Conservation (phyloP, 2,888 invertebrate species). For the Drosophila merina region DNA sequence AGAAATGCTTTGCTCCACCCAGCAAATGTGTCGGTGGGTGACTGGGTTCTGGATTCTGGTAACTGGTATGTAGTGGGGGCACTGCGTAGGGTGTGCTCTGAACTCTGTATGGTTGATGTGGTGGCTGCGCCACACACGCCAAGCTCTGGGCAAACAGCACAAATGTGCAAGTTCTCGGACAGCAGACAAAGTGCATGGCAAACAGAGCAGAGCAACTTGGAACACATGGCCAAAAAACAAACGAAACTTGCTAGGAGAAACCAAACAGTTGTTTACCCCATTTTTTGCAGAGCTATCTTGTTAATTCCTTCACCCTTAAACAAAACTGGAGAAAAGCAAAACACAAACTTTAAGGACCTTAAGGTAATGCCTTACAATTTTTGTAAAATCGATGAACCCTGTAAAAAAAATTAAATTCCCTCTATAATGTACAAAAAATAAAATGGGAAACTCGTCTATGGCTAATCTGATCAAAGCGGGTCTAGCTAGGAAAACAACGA, state of each 20-base stretch:
- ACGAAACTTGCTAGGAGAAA: constrained; percentile 26
- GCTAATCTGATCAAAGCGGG: constrained; percentile 71
- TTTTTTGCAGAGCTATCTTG: constrained; percentile 14
- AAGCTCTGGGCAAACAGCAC: constrained; percentile 62
- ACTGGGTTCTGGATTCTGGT: not conserved
- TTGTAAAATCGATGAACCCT: constrained; percentile 18
- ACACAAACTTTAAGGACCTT: constrained; percentile 8
- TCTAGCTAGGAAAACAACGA: constrained; percentile 63
- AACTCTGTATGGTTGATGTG: constrained; percentile 11
- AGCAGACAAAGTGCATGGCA: constrained; percentile 65
- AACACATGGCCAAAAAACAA: constrained; percentile 55
- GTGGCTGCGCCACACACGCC: constrained; percentile 61
- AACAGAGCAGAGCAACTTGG: constrained; percentile 53
- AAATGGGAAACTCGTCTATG: constrained; percentile 34
- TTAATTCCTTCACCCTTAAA: constrained; percentile 11
- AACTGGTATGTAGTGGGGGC: constrained; percentile 1
- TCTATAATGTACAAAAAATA: not conserved
- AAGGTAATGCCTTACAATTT: constrained; percentile 7
- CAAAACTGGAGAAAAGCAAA: not conserved
- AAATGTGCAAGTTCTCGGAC: constrained; percentile 47
- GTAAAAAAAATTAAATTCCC: constrained; percentile 25
- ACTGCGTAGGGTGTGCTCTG: too few relatives aligned
- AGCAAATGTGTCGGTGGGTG: constrained; percentile 19
- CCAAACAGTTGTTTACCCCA: constrained; percentile 35
- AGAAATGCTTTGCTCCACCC: constrained; percentile 46